These are phyloP conservation scores for Trialeurodes vaporariorum DNA, from an alignment of 1,140 invertebrate genomes.

Conservation along the genomic window DNA sequence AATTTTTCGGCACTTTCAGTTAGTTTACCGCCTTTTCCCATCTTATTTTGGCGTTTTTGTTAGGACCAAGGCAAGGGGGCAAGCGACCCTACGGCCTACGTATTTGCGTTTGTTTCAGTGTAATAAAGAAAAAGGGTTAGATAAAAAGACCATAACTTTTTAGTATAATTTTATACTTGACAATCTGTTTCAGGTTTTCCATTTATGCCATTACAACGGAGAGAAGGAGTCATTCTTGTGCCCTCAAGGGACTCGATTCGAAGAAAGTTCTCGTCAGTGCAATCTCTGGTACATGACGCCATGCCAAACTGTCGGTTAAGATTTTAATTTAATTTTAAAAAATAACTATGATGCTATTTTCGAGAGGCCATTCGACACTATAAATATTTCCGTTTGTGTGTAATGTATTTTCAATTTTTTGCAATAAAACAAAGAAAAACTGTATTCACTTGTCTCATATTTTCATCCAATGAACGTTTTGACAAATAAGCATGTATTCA, in stretches of 20 bases:
- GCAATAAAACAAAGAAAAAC: not conserved
- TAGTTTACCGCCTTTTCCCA: too few relatives aligned
- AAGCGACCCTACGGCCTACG: too few relatives aligned
- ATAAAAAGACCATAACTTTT: too few relatives aligned
- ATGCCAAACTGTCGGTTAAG: constrained; percentile 11
- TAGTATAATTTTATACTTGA: not conserved
- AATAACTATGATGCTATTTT: not conserved
- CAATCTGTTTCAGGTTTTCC: constrained; percentile 35
- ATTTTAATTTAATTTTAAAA: not conserved
- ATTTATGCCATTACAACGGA: constrained; percentile 40
- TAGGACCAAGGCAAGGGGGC: too few relatives aligned
- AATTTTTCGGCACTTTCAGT: too few relatives aligned
- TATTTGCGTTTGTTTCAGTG: too few relatives aligned
- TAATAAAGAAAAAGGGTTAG: too few relatives aligned
- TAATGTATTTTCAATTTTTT: not conserved
- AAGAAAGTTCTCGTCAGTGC: constrained; percentile 20
- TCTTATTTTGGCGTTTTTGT: too few relatives aligned
- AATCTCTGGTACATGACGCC: constrained; percentile 21
- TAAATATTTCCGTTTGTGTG: not conserved
- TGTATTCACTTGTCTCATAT: not conserved
- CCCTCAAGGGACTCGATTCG: constrained; percentile 49
- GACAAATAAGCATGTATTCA: too few relatives aligned
- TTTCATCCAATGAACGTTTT: not conserved
- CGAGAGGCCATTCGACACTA: not conserved
- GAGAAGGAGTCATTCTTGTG: constrained; percentile 49